phyloP scores from a whole-genome alignment of 1,140 invertebrate species.

The Drosophila saltans region DNA sequence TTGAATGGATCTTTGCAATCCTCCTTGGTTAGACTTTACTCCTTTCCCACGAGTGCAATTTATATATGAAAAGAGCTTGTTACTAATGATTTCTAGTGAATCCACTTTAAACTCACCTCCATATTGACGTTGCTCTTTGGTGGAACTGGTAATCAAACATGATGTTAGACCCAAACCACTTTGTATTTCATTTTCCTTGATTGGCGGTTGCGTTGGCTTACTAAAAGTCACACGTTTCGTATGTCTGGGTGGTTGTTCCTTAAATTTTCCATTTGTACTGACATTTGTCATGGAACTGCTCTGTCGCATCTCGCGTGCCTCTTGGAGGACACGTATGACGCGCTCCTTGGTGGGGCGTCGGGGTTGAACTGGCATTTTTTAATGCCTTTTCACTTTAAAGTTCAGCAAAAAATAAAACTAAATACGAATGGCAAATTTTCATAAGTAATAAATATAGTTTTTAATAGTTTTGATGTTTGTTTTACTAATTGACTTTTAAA shows the following conservation, averaged over 20 bases:
- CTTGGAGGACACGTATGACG: not conserved
- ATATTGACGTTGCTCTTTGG: constrained; percentile 18
- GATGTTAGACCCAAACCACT: constrained; percentile 35
- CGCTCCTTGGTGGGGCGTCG: constrained; percentile 10
- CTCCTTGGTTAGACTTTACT: too few species aligned
- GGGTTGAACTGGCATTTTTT: constrained; percentile 1
- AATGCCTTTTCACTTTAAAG: not conserved
- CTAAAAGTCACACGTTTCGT: constrained; percentile 47
- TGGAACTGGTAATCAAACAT: constrained; percentile 49
- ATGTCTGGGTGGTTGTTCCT: constrained; percentile 40
- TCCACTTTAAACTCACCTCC: constrained; percentile 37
- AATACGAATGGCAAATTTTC: not conserved
- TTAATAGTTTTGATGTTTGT: constrained; percentile 21
- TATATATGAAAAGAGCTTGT: too few species aligned
- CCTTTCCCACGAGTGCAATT: too few species aligned
- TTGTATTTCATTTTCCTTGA: constrained; percentile 28
- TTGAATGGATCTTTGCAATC: too few species aligned
- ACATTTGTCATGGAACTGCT: not conserved
- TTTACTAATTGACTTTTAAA: constrained; percentile 25
- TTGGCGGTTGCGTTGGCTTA: constrained; percentile 19
- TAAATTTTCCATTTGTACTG: not conserved
- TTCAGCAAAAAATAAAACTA: not conserved
- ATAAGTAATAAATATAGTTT: not conserved
- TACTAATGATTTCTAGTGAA: too few species aligned
- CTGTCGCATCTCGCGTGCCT: not conserved